Conservation (phyloP, 2,797 vertebrate genomes). For the Squalus acanthias region DNA sequence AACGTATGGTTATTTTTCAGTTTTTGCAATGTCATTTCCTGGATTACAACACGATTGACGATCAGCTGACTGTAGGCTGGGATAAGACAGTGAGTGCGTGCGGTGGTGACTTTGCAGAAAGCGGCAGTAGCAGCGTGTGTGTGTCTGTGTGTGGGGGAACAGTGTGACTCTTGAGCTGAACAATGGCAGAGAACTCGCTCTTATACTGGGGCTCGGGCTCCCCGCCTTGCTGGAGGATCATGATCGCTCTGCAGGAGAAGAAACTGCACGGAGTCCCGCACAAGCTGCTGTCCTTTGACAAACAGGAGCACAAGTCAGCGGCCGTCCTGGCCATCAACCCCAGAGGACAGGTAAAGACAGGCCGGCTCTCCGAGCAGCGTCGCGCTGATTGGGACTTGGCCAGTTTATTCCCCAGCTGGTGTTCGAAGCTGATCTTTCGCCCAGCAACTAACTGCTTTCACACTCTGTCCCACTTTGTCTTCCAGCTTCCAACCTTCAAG, state of each 20-base stretch:
- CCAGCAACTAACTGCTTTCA: neutral
- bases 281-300: slow-evolving; percentile 52
- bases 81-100: neutral
- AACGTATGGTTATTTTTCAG: too few relatives aligned
- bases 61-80: neutral
- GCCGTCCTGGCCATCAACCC: slow-evolving; percentile 58
- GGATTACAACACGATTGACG: neutral
- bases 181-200: slow-evolving; percentile 45
- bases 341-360: slow-evolving; percentile 54
- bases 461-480: neutral
- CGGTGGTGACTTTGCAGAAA: neutral
- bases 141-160: neutral
- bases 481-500: slow-evolving; percentile 60
- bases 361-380: neutral
- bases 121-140: too few relatives aligned
- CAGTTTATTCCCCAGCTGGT: too few relatives aligned
- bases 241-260: slow-evolving; percentile 64
- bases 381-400: too few relatives aligned
- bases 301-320: slow-evolving; percentile 54
- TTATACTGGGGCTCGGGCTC: slow-evolving; percentile 61
- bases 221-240: slow-evolving; percentile 62
- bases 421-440: neutral
- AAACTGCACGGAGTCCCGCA: slow-evolving; percentile 55
- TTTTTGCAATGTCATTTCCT: neutral
- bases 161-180: neutral